Evolutionary conservation across 2,113 vertebrate species (phyloP).

Genomic region (Ariopsis seemanni): DNA sequence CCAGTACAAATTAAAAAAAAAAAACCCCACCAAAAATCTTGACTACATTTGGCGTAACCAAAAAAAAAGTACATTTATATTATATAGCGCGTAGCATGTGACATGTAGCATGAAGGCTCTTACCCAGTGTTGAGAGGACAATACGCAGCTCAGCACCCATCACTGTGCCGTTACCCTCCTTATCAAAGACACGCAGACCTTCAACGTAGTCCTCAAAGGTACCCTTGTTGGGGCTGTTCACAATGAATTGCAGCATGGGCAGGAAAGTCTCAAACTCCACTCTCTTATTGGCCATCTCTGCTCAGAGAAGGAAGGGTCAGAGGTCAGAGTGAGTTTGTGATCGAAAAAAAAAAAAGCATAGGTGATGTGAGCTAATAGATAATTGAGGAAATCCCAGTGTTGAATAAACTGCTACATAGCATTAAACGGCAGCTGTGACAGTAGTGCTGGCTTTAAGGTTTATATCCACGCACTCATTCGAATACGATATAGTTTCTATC

Average conservation of each 20-base stretch:
- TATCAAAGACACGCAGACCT: conserved; percentile 98
- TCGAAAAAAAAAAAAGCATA: neutral
- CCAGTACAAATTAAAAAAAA: neutral
- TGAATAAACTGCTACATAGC: neutral
- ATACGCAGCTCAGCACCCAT: conserved; percentile 99
- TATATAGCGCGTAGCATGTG: neutral
- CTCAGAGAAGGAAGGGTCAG: neutral
- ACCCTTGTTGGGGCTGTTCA: conserved; percentile 95
- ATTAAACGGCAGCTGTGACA: neutral
- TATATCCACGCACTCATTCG: no score
- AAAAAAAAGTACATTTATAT: no score
- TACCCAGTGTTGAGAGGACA: conserved; percentile 94
- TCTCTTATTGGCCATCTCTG: conserved; percentile 90
- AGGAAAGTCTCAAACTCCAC: conserved; percentile 95
- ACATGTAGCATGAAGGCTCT: conserved; percentile 40
- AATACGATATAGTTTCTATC: neutral
- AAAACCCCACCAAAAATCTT: neutral
- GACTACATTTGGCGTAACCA: neutral
- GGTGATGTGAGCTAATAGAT: neutral
- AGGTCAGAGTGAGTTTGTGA: conserved; percentile 1
- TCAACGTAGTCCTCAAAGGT: conserved; percentile 94
- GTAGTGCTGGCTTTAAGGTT: neutral
- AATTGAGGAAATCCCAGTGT: neutral
- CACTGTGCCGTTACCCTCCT: conserved; percentile 97
- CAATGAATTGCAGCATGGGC: conserved; percentile 93